Percentiles rank a stretch among this genome's conserved stretches.
Conservation (phyloP, 2,888 invertebrate species). For the Invenusta paracnida region DNA sequence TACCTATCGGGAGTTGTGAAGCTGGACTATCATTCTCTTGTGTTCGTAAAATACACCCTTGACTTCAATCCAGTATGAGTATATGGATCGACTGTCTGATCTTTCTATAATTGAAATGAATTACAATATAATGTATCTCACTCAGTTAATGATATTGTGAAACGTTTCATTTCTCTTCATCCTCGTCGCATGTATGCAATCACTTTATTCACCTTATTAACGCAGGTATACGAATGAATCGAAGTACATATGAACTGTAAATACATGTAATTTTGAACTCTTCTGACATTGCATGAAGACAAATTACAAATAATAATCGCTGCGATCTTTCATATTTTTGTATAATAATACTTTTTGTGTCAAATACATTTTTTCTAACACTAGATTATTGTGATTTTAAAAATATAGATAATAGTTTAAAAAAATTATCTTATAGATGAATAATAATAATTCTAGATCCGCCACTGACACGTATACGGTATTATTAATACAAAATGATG, state of each 20-base stretch:
- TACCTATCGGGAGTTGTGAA: constrained; percentile 16
- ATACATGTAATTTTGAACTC: constrained; percentile 15
- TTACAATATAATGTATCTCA: neutral
- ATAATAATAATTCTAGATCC: no score
- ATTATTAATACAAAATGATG: no score
- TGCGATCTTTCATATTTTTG: constrained; percentile 1
- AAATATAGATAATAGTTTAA: neutral
- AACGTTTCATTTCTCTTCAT: neutral
- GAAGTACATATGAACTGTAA: constrained; percentile 14
- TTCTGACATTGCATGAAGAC: neutral
- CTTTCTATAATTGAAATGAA: neutral
- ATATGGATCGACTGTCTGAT: neutral
- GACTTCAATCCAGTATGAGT: neutral
- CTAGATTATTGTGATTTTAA: neutral
- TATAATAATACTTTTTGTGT: neutral
- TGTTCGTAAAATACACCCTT: neutral
- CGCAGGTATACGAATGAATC: constrained; percentile 17
- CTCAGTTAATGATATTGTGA: constrained; percentile 23
- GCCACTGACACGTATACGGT: no score
- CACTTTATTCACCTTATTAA: neutral
- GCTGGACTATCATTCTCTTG: neutral
- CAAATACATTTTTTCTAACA: neutral
- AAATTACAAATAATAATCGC: neutral
- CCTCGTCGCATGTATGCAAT: neutral
- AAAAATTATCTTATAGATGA: neutral